phyloP scores from a whole-genome alignment of 2,888 invertebrate genomes.

The Dryocosmus kuriphilus region DNA sequence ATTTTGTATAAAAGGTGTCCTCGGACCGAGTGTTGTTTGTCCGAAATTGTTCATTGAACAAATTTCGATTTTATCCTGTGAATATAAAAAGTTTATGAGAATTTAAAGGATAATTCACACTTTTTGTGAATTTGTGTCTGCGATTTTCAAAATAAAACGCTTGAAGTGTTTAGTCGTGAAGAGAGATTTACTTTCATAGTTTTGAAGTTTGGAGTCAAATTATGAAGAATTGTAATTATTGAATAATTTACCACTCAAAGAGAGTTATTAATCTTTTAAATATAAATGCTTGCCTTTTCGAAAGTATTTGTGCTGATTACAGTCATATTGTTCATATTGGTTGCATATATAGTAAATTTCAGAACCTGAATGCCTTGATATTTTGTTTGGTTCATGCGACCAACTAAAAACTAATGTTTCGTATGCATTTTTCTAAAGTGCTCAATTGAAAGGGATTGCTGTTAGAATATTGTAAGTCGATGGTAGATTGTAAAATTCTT shows the following conservation, averaged over 20 bases:
- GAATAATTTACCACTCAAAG: neutral
- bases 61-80: neutral
- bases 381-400: neutral
- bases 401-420: neutral
- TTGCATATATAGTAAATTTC: neutral
- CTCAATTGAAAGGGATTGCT: constrained; percentile 14
- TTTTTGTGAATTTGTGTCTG: neutral
- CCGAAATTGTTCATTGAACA: neutral
- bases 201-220: neutral
- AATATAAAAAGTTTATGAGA: neutral
- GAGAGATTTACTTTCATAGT: neutral
- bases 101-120: neutral
- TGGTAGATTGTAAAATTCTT: neutral
- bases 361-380: neutral
- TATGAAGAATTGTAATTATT: neutral
- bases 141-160: neutral
- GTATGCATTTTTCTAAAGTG: constrained; percentile 1
- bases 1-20: no score
- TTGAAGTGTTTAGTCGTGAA: neutral
- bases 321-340: neutral
- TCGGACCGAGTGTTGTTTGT: neutral
- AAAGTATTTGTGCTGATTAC: neutral
- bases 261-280: constrained; percentile 1
- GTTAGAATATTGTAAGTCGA: neutral
- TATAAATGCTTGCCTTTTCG: constrained; percentile 11